phyloP scores from a whole-genome alignment of 2,888 invertebrate species.

The Blomia tropicalis region DNA sequence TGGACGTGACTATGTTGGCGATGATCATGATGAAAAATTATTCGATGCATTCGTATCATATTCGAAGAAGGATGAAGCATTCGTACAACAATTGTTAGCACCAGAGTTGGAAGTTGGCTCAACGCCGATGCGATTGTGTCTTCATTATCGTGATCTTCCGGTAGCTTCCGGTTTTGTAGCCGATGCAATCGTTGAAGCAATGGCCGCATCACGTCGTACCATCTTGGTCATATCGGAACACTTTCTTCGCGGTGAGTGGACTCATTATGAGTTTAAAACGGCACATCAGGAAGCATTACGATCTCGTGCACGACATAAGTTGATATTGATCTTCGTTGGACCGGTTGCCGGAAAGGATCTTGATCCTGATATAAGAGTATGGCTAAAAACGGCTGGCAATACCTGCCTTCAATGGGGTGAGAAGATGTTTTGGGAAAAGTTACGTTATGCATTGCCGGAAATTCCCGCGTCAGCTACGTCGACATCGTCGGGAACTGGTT shows the following conservation, averaged over 20 bases:
- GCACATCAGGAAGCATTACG: slow-evolving; percentile 45
- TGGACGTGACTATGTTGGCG: not conserved
- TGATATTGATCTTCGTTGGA: slow-evolving; percentile 34
- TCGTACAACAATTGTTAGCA: slow-evolving; percentile 45
- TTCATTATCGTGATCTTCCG: slow-evolving; percentile 51
- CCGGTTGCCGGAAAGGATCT: slow-evolving; percentile 62
- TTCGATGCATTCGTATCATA: slow-evolving; percentile 41
- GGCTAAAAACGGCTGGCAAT: slow-evolving; percentile 54
- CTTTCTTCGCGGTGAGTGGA: slow-evolving; percentile 56
- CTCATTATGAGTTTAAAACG: slow-evolving; percentile 51
- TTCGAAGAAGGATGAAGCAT: slow-evolving; percentile 39
- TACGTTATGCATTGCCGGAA: slow-evolving; percentile 60
- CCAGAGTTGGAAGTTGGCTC: slow-evolving; percentile 45
- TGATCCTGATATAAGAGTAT: slow-evolving; percentile 67
- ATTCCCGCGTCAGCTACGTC: not conserved
- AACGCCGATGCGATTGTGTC: slow-evolving; percentile 46
- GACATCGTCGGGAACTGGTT: not conserved
- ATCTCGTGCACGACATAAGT: slow-evolving; percentile 19
- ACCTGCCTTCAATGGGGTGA: slow-evolving; percentile 71
- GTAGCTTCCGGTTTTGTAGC: slow-evolving; percentile 48
- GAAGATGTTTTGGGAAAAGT: slow-evolving; percentile 80
- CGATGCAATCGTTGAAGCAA: slow-evolving; percentile 49
- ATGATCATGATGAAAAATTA: slow-evolving; percentile 29
- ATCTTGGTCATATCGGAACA: slow-evolving; percentile 50
- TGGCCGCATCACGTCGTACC: slow-evolving; percentile 48